phyloP scores from a whole-genome alignment of 2,113 vertebrate genomes.

The Sapajus apella region DNA sequence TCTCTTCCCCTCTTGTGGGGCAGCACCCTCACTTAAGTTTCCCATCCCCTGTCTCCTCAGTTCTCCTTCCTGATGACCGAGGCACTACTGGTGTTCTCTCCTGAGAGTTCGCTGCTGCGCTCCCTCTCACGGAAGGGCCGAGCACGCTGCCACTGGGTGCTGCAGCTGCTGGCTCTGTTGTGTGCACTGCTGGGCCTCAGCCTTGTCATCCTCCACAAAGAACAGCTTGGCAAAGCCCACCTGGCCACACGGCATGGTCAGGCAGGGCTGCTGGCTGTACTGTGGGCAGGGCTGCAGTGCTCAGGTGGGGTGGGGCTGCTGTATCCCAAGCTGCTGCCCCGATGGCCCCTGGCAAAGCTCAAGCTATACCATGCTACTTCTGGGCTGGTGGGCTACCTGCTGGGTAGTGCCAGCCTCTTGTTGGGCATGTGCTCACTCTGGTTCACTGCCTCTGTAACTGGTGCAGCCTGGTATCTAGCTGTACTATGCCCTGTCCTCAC shows the following conservation, averaged over 20 bases:
- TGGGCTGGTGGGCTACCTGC: conserved; percentile 92
- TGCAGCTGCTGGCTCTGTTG: conserved; percentile 89
- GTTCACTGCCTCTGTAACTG: conserved; percentile 88
- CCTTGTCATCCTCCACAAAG: conserved; percentile 92
- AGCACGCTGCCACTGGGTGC: conserved; percentile 91
- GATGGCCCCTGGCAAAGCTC: conserved; percentile 94
- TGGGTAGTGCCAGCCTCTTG: conserved; percentile 91
- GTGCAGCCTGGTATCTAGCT: conserved; percentile 90
- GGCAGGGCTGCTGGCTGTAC: conserved; percentile 89
- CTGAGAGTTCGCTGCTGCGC: conserved; percentile 88
- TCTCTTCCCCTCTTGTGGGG: background rate
- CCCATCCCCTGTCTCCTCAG: conserved; percentile 79
- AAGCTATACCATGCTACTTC: conserved; percentile 95
- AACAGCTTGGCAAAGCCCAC: conserved; percentile 91
- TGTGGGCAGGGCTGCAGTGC: conserved; percentile 87
- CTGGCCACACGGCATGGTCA: conserved; percentile 94
- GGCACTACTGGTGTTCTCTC: conserved; percentile 94
- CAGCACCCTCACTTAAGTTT: background rate
- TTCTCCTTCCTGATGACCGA: conserved; percentile 97
- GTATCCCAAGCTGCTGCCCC: conserved; percentile 91
- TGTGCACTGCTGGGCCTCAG: conserved; percentile 90
- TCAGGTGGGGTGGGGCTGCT: conserved; percentile 88
- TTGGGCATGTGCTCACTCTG: conserved; percentile 93
- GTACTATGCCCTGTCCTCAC: conserved; percentile 88
- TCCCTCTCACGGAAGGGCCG: conserved; percentile 90